A percentile compares a stretch with the other conserved stretches of the same genome.
Conservation (phyloP, 2,797 vertebrate genomes). For the Pempheris klunzingeri region DNA sequence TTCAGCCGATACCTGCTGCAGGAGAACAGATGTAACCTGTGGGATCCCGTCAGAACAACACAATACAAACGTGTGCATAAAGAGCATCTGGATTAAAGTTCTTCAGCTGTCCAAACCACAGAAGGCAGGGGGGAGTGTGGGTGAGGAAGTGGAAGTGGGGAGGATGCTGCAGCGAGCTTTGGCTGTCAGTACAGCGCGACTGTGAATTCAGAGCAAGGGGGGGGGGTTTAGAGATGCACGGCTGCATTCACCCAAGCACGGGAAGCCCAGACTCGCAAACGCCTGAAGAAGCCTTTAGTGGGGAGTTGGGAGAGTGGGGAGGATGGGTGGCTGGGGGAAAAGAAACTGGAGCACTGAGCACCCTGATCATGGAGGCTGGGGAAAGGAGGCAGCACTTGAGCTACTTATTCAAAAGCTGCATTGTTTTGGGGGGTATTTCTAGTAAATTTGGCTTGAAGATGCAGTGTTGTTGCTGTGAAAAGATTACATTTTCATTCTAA, state of each 20-base stretch:
- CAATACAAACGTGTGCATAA: conserved; percentile 38
- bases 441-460: background rate
- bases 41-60: conserved; percentile 41
- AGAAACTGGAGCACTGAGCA: conserved; percentile 1
- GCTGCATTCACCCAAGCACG: conserved; percentile 73
- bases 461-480: background rate
- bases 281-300: conserved; percentile 52
- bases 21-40: conserved; percentile 45
- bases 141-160: conserved; percentile 29
- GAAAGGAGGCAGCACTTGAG: background rate
- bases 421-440: background rate
- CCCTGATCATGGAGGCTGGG: conserved; percentile 65
- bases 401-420: background rate
- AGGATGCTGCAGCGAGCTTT: conserved; percentile 61
- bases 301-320: conserved; percentile 24
- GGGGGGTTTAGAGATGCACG: conserved; percentile 44
- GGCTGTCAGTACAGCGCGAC: conserved; percentile 54
- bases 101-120: conserved; percentile 57
- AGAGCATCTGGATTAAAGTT: conserved; percentile 39
- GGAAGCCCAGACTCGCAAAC: conserved; percentile 66
- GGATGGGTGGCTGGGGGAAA: conserved; percentile 6
- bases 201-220: conserved; percentile 62
- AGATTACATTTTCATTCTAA: background rate
- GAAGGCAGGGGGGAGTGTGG: conserved; percentile 27
- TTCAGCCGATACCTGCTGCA: conserved; percentile 36